A percentile compares a stretch with the other conserved stretches of the same genome.
Conservation (phyloP, 2,888 invertebrate species). For the Dromius quadrimaculatus region DNA sequence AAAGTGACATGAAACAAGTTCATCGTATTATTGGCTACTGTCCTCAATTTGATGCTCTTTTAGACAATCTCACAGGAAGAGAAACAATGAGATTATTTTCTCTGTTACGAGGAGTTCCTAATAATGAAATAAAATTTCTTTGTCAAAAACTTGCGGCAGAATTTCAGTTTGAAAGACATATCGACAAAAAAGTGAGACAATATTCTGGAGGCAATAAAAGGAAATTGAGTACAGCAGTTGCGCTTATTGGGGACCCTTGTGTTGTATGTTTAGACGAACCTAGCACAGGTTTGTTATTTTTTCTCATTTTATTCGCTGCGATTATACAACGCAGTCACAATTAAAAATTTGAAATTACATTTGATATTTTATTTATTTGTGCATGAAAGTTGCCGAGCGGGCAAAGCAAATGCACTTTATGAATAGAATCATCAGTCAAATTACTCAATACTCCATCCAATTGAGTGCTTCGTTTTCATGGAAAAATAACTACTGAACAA, state of each 20-base stretch:
- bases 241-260: conserved; percentile 70
- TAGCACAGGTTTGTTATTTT: conserved; percentile 67
- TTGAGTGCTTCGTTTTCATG: too few species aligned
- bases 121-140: conserved; percentile 59
- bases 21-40: conserved; percentile 74
- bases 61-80: conserved; percentile 70
- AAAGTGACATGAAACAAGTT: conserved; percentile 70
- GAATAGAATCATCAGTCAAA: too few species aligned
- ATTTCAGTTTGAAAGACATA: conserved; percentile 65
- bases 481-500: too few species aligned
- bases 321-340: too few species aligned
- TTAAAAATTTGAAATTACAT: too few species aligned
- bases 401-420: too few species aligned
- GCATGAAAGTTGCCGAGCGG: too few species aligned
- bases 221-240: conserved; percentile 70
- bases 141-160: conserved; percentile 64
- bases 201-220: conserved; percentile 71
- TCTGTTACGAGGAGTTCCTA: conserved; percentile 67
- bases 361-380: too few species aligned
- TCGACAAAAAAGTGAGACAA: conserved; percentile 66
- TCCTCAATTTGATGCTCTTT: conserved; percentile 71
- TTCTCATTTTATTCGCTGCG: too few species aligned
- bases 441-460: too few species aligned
- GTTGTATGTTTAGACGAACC: conserved; percentile 70
- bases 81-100: conserved; percentile 70